A percentile compares a stretch with the other conserved stretches of the same genome.
Evolutionary conservation across 2,113 vertebrate genomes (phyloP).

Genomic region (Hippopotamus amphibius): DNA sequence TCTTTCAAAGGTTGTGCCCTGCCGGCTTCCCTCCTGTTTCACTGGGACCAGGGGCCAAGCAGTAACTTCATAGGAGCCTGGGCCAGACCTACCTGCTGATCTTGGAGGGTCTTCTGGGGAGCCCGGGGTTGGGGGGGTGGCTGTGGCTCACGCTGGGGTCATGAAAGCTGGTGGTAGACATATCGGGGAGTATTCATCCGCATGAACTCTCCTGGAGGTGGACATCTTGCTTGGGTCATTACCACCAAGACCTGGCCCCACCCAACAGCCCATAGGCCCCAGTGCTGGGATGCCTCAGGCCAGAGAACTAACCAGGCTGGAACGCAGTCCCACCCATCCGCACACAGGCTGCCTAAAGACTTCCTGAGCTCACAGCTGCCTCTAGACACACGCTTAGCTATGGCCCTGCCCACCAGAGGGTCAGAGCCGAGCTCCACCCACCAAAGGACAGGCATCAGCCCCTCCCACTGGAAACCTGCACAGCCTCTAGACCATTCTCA

Average conservation of each 20-base stretch:
- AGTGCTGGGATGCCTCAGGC: not conserved
- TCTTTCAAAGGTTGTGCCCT: too few species aligned
- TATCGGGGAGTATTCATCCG: not conserved
- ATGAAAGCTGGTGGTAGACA: not conserved
- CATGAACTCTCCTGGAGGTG: not conserved
- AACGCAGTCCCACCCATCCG: not conserved
- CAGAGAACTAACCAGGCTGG: not conserved
- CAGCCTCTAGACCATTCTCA: too few species aligned
- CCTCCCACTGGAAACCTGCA: too few species aligned
- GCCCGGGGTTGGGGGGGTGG: too few species aligned
- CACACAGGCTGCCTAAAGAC: not conserved
- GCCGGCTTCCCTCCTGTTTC: too few species aligned
- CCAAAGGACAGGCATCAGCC: not conserved
- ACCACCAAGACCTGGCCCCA: not conserved
- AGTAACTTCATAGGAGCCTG: not conserved
- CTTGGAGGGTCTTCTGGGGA: not conserved
- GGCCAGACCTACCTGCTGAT: not conserved
- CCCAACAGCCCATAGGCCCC: not conserved
- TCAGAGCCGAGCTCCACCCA: not conserved
- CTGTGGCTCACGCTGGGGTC: not conserved
- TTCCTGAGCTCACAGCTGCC: not conserved
- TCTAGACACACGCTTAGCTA: not conserved
- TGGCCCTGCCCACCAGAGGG: not conserved
- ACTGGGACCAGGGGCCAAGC: not conserved
- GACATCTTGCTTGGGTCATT: not conserved